Evolutionary conservation across 1,140 invertebrate genomes (phyloP).

Genomic region (Eueides isabella): DNA sequence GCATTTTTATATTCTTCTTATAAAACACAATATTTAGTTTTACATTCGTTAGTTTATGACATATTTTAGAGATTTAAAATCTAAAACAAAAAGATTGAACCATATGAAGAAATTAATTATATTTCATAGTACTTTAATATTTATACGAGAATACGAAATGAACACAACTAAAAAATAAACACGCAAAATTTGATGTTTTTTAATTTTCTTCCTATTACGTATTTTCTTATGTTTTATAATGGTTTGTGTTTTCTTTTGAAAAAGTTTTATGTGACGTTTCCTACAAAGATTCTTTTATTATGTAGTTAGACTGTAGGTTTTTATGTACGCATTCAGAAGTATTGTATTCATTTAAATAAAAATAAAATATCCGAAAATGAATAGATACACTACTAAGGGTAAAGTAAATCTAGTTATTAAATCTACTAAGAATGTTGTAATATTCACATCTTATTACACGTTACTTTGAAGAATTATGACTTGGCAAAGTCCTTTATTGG

Average conservation of each 20-base stretch:
- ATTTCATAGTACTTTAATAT: background rate
- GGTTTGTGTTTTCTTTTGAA: background rate
- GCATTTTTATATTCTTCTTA: background rate
- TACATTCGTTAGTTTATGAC: too few species aligned
- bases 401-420: slow-evolving; percentile 49
- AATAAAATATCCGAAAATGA: background rate
- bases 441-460: slow-evolving; percentile 81
- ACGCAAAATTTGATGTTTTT: background rate
- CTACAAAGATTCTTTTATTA: slow-evolving; percentile 55
- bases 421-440: slow-evolving; percentile 77
- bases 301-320: slow-evolving; percentile 55
- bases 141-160: background rate
- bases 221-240: background rate
- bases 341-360: background rate
- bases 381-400: background rate
- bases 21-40: too few species aligned
- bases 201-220: background rate
- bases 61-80: background rate
- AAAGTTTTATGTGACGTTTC: slow-evolving; percentile 61
- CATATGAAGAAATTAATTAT: background rate
- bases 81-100: too few species aligned
- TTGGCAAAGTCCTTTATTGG: slow-evolving; percentile 82
- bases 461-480: slow-evolving; percentile 82
- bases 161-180: background rate
- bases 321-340: slow-evolving; percentile 13